These are phyloP conservation scores for Onychostruthus taczanowskii DNA, from an alignment of 2,113 vertebrate species.

Conservation along the genomic window DNA sequence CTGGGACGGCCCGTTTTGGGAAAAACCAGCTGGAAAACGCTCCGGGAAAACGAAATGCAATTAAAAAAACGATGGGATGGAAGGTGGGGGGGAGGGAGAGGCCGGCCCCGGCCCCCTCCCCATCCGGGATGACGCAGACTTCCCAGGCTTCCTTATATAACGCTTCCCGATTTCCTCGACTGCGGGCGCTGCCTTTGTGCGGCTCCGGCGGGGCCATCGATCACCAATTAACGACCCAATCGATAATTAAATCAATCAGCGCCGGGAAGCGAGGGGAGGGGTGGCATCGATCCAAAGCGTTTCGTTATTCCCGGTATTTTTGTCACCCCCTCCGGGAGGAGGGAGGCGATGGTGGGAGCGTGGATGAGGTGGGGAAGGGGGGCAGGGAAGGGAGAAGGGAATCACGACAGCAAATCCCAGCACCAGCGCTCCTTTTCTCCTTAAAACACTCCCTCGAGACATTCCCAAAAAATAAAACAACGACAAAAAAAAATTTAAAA, in stretches of 20 bases:
- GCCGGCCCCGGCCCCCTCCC: neutral
- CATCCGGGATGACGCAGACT: constrained; percentile 64
- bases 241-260: fast-evolving
- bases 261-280: fast-evolving
- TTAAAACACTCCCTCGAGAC: neutral
- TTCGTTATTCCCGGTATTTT: fast-evolving
- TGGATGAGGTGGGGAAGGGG: neutral
- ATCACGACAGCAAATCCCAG: neutral
- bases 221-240: fast-evolving
- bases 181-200: constrained; percentile 73
- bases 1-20: fast-evolving
- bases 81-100: neutral
- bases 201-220: neutral
- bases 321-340: neutral
- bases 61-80: neutral
- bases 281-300: fast-evolving
- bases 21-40: neutral
- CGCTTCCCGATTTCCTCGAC: constrained; percentile 69
- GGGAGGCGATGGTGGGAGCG: neutral
- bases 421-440: neutral
- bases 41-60: neutral
- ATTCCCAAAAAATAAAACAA: neutral
- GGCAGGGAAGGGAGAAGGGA: neutral
- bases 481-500: neutral
- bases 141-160: constrained; percentile 72